Conservation (phyloP, 2,113 vertebrate species). For the Rhinopomastus cyanomelas region DNA sequence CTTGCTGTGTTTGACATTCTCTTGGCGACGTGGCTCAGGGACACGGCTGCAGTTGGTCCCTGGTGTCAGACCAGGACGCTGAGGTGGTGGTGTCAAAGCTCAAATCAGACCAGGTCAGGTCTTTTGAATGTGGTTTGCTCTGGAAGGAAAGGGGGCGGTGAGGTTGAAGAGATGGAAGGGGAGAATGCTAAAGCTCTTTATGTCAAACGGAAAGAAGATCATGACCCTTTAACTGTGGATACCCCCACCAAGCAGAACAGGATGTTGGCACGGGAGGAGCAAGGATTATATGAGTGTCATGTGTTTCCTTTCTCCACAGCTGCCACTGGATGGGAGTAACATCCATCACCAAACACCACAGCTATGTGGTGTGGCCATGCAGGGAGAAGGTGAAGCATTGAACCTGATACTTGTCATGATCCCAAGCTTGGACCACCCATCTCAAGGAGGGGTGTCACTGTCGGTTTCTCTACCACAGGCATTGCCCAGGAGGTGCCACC, state of each 20-base stretch:
- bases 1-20: neutral
- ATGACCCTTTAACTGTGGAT: neutral
- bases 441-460: constrained; percentile 40
- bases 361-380: constrained; percentile 46
- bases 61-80: neutral
- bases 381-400: constrained; percentile 57
- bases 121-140: neutral
- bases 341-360: constrained; percentile 37
- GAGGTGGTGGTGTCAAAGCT: neutral
- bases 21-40: neutral
- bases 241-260: neutral
- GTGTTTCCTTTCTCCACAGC: constrained; percentile 72
- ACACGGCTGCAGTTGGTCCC: neutral
- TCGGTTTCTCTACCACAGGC: neutral
- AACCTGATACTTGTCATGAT: neutral
- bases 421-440: constrained; percentile 22
- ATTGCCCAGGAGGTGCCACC: neutral
- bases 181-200: neutral
- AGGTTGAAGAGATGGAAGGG: neutral
- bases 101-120: neutral
- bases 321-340: constrained; percentile 65
- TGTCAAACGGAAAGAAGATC: constrained; percentile 4
- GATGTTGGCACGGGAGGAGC: constrained; percentile 52
- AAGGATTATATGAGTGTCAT: constrained; percentile 61
- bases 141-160: constrained; percentile 49